Base-by-base conservation (phyloP, 2,888 invertebrate genomes). In the Biston betularia region DNA sequence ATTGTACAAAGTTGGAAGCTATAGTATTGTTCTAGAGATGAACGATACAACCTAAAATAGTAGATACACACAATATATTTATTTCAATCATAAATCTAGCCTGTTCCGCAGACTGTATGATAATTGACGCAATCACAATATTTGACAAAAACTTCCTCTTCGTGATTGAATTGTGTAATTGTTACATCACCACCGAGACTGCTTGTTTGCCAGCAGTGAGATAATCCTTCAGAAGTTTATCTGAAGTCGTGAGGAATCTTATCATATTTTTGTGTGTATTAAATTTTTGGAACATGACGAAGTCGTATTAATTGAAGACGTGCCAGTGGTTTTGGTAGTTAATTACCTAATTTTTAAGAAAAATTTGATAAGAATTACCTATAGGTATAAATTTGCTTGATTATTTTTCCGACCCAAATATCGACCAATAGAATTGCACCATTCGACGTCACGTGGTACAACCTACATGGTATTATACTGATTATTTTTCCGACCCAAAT, bases 71-170 rank as follows among this genome's bases (percentile, higher is more conserved):
- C 12, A n/a, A n/a, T 44, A 12, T 42, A 55, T 14, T 56, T 14
- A 40, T 6, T 53, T 53, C 40, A 40, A 38, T 40, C 15, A 53
- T 40, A 56, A 56, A 50, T 44, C 40, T 33, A n/a, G 38, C 50
- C n/a, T 15, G 48, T 54, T 48, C 54, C 48, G 58, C 49, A 65
- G 59, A 68, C 69, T 50, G 65, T 65, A 62, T 62, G 57, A 53
- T 62, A 52, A 63, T 63, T 45, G 58, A 66, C 65, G 52, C 45
- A 40, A 66, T 70, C 70, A 49, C 58, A 50, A 45, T 63, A 63
- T 68, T 58, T 66, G 62, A 54, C 62, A 66, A 60, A 68, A 50
- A 59, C 63, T 70, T 70, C 59, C 63, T 58, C 6, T 10, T 66
- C 64, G 46, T 65, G 69, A 63, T 70, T 49, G 49, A 35, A 40